A percentile compares a stretch with the other conserved stretches of the same genome.
phyloP scores from a whole-genome alignment of 2,113 vertebrate species.

The Calonectris borealis region DNA sequence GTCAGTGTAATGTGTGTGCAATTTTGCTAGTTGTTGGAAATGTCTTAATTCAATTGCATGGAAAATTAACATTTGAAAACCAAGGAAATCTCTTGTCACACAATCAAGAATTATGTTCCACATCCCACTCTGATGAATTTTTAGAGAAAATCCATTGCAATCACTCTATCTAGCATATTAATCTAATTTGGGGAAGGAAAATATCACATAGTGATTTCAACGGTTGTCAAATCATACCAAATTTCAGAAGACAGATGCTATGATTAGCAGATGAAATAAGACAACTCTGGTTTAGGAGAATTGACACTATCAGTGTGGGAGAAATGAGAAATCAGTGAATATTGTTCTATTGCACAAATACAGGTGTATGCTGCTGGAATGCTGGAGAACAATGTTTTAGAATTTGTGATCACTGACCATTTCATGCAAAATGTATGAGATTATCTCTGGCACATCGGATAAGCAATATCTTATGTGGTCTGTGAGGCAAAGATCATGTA shows the following conservation, averaged over 20 bases:
- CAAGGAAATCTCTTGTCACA: background rate
- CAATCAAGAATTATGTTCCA: background rate
- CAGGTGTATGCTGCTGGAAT: background rate
- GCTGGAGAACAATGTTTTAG: background rate
- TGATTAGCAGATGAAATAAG: background rate
- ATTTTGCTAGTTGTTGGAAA: background rate
- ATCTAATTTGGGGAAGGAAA: background rate
- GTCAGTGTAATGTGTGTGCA: background rate
- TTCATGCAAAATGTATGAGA: background rate
- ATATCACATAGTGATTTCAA: background rate
- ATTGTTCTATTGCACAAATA: background rate
- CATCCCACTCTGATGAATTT: background rate
- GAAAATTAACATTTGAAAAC: background rate
- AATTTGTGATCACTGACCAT: background rate
- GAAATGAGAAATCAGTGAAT: background rate
- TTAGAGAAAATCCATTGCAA: background rate
- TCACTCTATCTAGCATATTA: background rate
- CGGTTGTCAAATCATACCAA: background rate
- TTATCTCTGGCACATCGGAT: background rate
- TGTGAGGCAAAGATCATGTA: background rate
- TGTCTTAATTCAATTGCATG: background rate
- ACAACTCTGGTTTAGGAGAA: background rate
- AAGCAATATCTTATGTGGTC: background rate
- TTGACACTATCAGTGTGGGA: background rate
- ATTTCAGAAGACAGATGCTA: background rate